Evolutionary conservation across 2,797 vertebrate species (phyloP).

Genomic region (Pipistrellus nathusii): DNA sequence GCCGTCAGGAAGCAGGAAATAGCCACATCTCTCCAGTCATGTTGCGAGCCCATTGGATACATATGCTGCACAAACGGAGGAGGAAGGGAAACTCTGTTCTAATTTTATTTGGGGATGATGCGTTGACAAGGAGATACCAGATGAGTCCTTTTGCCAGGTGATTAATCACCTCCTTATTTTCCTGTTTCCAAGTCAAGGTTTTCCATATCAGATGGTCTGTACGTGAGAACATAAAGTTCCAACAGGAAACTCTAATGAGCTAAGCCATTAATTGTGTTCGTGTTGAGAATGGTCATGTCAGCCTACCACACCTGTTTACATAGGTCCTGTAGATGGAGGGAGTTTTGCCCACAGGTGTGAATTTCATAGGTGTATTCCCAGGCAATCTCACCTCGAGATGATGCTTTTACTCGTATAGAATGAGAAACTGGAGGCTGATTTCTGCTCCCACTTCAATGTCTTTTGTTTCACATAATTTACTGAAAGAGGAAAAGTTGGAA

Average conservation of each 20-base stretch:
- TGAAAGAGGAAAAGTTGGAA: neutral
- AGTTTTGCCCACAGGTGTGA: neutral
- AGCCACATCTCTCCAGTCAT: neutral
- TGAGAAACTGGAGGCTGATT: neutral
- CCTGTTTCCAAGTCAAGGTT: conserved; percentile 18
- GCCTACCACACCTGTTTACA: neutral
- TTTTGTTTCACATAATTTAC: neutral
- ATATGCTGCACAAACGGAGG: neutral
- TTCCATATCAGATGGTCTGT: neutral
- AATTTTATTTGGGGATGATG: neutral
- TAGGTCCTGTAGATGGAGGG: neutral
- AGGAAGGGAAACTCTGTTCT: neutral
- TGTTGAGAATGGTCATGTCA: neutral
- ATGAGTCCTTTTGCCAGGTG: neutral
- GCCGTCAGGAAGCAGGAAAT: neutral
- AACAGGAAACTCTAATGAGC: neutral
- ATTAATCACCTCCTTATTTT: conserved; percentile 29
- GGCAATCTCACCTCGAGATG: too few species aligned
- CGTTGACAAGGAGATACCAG: neutral
- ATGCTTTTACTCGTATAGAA: neutral
- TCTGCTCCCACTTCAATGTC: neutral
- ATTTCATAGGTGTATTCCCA: neutral
- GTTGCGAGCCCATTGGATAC: neutral
- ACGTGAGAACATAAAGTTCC: neutral
- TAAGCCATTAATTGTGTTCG: neutral